A percentile compares a stretch with the other conserved stretches of the same genome.
Conservation (phyloP, 53 echinoderm and acorn worm genomes). For the Holothuria scabra region DNA sequence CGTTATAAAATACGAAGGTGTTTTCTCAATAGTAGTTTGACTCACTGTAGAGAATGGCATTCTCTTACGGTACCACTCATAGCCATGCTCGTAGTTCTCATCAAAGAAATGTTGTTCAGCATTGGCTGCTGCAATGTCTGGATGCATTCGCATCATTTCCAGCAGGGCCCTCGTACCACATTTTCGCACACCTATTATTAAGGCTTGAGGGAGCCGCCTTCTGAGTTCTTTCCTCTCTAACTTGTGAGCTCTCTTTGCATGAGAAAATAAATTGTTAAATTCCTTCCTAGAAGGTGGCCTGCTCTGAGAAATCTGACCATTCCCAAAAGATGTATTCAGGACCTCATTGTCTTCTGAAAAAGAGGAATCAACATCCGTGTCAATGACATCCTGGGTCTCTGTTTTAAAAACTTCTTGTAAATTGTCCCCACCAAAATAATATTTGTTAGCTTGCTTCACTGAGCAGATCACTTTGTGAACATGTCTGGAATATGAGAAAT, state of each 20-base stretch:
- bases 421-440: conserved; percentile 40
- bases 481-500: conserved; percentile 67
- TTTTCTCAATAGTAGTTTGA: conserved; percentile 94
- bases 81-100: conserved; percentile 73
- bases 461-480: conserved; percentile 66
- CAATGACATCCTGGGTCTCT: conserved; percentile 1
- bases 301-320: conserved; percentile 24
- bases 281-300: conserved; percentile 16
- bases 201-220: conserved; percentile 79
- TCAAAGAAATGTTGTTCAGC: conserved; percentile 93
- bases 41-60: conserved; percentile 83
- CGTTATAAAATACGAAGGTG: conserved; percentile 84
- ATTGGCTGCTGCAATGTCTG: conserved; percentile 77
- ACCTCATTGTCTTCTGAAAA: conserved; percentile 2
- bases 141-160: conserved; percentile 87
- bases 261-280: conserved; percentile 18
- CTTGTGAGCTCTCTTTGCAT: conserved; percentile 38
- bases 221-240: conserved; percentile 42
- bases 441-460: conserved; percentile 43
- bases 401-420: conserved; percentile 17
- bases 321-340: conserved; percentile 3
- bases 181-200: conserved; percentile 89
- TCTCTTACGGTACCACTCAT: conserved; percentile 81
- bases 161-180: conserved; percentile 94
- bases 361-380: conserved; percentile 4